These are phyloP conservation scores for Heterodera carotae DNA, from an alignment of 1,140 invertebrate species.

Conservation along the genomic window DNA sequence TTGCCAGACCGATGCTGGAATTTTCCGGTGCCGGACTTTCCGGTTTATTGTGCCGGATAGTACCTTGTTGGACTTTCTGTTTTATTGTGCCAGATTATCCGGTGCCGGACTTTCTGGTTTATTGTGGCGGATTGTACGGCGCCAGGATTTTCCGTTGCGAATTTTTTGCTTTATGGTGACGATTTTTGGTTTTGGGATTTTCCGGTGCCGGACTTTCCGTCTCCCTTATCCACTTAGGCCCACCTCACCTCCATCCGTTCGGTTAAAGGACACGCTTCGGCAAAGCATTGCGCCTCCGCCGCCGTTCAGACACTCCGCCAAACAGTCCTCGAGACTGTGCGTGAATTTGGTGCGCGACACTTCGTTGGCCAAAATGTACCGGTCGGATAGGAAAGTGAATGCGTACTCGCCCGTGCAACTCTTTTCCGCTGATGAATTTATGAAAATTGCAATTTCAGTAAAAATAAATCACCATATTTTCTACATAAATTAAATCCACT, in stretches of 20 bases:
- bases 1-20: too few species aligned
- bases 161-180: too few species aligned
- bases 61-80: too few species aligned
- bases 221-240: background rate
- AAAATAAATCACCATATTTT: background rate
- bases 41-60: too few species aligned
- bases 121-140: too few species aligned
- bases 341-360: constrained; percentile 41
- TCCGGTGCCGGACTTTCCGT: background rate
- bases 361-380: constrained; percentile 57
- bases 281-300: constrained; percentile 50
- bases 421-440: constrained; percentile 49
- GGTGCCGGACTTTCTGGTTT: too few species aligned
- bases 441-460: background rate
- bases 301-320: constrained; percentile 61
- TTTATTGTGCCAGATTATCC: too few species aligned
- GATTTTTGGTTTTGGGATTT: too few species aligned
- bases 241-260: constrained; percentile 64
- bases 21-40: too few species aligned
- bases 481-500: too few species aligned
- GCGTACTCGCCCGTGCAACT: constrained; percentile 62
- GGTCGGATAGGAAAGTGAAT: constrained; percentile 65
- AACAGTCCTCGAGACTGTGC: constrained; percentile 59
- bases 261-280: constrained; percentile 61
- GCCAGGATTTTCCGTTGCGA: too few species aligned